phyloP scores from a whole-genome alignment of 2,888 invertebrate genomes.

The Folsomia manolachei region DNA sequence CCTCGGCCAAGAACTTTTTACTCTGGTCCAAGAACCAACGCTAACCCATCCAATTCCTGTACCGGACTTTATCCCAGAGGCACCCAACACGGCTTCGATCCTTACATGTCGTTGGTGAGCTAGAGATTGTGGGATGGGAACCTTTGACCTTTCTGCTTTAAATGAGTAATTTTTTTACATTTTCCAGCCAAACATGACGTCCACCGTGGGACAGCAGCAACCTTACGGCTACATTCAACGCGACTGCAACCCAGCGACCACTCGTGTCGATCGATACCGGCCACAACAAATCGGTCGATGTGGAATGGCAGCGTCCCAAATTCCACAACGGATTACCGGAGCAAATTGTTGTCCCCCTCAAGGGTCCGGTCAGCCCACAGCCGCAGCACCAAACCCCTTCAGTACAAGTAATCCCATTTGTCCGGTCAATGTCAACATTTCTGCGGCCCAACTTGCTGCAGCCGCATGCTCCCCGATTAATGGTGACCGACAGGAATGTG shows the following conservation, averaged over 20 bases:
- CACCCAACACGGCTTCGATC: not conserved
- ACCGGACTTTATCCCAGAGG: not conserved
- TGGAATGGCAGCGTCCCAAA: not conserved
- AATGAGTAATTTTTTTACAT: too few relatives aligned
- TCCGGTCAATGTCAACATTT: slow-evolving; percentile 26
- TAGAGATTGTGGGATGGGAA: not conserved
- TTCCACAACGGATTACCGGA: not conserved
- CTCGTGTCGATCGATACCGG: too few relatives aligned
- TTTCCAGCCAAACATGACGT: not conserved
- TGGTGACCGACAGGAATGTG: slow-evolving; percentile 21
- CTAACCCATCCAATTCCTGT: not conserved
- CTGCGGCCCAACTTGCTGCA: slow-evolving; percentile 30
- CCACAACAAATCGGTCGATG: too few relatives aligned
- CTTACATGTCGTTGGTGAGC: not conserved
- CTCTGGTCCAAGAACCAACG: not conserved
- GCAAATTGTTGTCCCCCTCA: not conserved
- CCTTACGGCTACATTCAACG: not conserved
- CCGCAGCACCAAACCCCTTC: not conserved
- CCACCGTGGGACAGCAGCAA: not conserved
- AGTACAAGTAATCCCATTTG: not conserved
- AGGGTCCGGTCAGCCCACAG: not conserved
- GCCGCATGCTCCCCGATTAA: slow-evolving; percentile 19
- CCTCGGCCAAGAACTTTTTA: too few relatives aligned
- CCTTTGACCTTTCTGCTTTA: not conserved
- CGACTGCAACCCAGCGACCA: not conserved